These are phyloP conservation scores for Eulemur mongoz DNA, from an alignment of 2,797 vertebrate genomes.

Conservation along the genomic window DNA sequence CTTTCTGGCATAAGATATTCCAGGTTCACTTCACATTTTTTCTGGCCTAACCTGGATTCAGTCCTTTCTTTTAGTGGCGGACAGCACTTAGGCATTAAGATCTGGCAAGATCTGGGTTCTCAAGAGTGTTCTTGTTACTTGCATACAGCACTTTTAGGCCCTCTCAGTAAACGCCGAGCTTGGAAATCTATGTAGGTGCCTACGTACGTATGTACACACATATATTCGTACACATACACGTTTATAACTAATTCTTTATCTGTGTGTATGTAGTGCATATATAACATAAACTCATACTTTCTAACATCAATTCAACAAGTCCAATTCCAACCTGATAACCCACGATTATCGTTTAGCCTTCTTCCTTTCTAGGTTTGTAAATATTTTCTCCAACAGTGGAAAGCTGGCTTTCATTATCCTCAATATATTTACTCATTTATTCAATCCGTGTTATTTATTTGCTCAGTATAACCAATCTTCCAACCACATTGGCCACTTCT, in stretches of 20 bases:
- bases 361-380: background rate
- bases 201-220: background rate
- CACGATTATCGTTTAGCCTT: background rate
- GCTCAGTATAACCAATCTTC: background rate
- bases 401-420: background rate
- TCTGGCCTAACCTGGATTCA: background rate
- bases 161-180: background rate
- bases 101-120: background rate
- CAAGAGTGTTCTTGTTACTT: background rate
- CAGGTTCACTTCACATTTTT: background rate
- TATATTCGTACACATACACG: background rate
- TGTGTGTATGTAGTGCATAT: background rate
- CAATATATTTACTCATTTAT: background rate
- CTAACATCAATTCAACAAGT: background rate
- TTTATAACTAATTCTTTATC: background rate
- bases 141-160: background rate
- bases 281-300: background rate
- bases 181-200: background rate
- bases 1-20: background rate
- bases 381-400: background rate
- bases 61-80: background rate
- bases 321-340: background rate
- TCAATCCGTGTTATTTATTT: background rate
- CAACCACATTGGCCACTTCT: background rate
- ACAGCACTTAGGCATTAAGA: background rate